A percentile compares a stretch with the other conserved stretches of the same genome.
Conservation (phyloP, 2,797 vertebrate genomes). For the Sebastes aleutianus region DNA sequence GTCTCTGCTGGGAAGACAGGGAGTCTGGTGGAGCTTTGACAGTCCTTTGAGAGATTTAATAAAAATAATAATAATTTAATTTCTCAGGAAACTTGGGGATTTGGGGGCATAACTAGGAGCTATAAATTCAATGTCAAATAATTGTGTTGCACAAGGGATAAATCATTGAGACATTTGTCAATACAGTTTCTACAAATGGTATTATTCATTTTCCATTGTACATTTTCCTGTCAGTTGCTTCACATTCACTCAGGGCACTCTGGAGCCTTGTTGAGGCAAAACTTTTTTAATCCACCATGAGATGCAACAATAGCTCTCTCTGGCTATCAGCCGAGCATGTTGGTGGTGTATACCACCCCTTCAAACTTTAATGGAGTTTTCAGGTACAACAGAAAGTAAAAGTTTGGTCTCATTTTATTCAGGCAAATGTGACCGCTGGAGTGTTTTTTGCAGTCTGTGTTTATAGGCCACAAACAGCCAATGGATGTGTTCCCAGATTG, state of each 20-base stretch:
- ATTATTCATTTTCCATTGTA: background rate
- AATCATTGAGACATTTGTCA: background rate
- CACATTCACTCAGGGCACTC: background rate
- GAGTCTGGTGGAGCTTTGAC: background rate
- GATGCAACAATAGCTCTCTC: background rate
- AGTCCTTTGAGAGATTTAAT: background rate
- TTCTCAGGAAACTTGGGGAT: background rate
- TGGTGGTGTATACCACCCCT: background rate
- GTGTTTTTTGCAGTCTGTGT: slow-evolving; percentile 17
- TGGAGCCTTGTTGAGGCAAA: background rate
- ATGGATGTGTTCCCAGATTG: slow-evolving; percentile 30
- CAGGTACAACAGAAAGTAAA: slow-evolving; percentile 11
- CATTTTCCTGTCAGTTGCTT: background rate
- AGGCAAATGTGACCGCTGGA: slow-evolving; percentile 5
- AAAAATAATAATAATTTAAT: background rate
- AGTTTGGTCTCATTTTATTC: slow-evolving; percentile 2
- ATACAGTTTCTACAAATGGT: background rate
- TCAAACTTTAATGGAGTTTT: slow-evolving; percentile 29
- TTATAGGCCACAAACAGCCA: slow-evolving; percentile 37
- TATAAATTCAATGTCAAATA: background rate
- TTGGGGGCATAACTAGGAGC: background rate
- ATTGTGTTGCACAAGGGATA: background rate
- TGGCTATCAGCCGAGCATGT: background rate
- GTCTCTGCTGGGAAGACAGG: background rate
- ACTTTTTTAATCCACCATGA: background rate